A percentile compares a stretch with the other conserved stretches of the same genome.
These are phyloP conservation scores for Mamestra configurata DNA, from an alignment of 1,140 invertebrate genomes.

Conservation along the genomic window DNA sequence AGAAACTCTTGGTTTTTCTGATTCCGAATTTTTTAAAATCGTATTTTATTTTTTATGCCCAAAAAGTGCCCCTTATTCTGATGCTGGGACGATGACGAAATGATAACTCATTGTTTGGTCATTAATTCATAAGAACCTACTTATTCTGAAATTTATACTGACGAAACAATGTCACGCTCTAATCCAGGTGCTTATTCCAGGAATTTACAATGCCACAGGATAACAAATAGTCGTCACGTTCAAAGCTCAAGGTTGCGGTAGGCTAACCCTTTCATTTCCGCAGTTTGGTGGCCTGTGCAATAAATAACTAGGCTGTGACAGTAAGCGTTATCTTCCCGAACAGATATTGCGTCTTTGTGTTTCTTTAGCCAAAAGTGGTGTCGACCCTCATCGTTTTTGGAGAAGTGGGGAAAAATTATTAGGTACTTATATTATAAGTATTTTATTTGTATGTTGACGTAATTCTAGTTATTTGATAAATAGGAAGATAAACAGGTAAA, in stretches of 20 bases:
- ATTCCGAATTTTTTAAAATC: too few species aligned
- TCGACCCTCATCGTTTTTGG: background rate
- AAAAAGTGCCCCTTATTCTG: too few species aligned
- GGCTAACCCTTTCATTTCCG: background rate
- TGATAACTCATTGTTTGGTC: too few species aligned
- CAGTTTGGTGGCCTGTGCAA: background rate
- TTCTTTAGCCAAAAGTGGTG: background rate
- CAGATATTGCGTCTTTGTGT: background rate
- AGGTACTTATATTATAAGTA: background rate
- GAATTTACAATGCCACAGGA: background rate
- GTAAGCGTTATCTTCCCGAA: background rate
- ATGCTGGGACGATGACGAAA: too few species aligned
- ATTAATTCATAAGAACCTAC: too few species aligned
- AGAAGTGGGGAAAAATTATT: background rate
- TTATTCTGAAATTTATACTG: too few species aligned
- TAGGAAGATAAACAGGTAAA: too few species aligned
- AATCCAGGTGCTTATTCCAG: background rate
- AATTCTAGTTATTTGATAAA: too few species aligned
- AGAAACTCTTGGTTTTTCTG: too few species aligned
- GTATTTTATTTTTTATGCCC: too few species aligned
- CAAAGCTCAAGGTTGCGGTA: background rate
- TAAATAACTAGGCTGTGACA: conserved; percentile 31
- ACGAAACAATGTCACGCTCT: background rate
- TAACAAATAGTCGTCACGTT: conserved; percentile 5
- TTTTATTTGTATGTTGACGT: too few species aligned